Conservation (phyloP, 2,797 vertebrate species). For the Streptopelia turtur region DNA sequence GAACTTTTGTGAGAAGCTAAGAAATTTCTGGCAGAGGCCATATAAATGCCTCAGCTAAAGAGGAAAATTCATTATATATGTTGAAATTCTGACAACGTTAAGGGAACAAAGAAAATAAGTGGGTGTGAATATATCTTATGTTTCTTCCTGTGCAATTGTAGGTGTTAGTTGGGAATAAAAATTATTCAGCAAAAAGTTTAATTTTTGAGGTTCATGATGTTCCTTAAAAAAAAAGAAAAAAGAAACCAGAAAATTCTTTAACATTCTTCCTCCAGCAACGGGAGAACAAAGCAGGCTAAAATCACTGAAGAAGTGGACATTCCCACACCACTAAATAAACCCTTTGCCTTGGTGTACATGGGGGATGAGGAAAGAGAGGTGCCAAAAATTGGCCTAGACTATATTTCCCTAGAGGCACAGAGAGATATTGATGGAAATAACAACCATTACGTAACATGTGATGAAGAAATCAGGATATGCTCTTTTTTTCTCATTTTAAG, state of each 20-base stretch:
- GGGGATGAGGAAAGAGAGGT: constrained; percentile 53
- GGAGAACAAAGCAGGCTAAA: constrained; percentile 21
- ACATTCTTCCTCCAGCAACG: neutral
- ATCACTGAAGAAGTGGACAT: neutral
- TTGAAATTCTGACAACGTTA: neutral
- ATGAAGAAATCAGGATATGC: constrained; percentile 53
- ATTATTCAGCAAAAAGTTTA: neutral
- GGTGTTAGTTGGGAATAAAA: neutral
- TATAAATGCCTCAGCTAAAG: neutral
- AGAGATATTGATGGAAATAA: constrained; percentile 60
- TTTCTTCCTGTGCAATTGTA: neutral
- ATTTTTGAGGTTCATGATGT: neutral
- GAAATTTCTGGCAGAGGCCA: neutral
- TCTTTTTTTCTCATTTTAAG: neutral
- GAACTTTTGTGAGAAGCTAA: neutral
- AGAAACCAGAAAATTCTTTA: neutral
- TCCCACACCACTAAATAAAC: constrained; percentile 39
- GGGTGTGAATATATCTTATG: neutral
- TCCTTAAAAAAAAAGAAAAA: neutral
- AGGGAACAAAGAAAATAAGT: neutral
- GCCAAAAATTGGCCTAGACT: constrained; percentile 49
- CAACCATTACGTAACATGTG: neutral
- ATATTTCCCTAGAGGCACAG: constrained; percentile 65
- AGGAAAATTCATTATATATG: neutral
- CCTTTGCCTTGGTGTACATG: neutral